phyloP scores from a whole-genome alignment of 2,888 invertebrate species.

The Drosophila picticornis region DNA sequence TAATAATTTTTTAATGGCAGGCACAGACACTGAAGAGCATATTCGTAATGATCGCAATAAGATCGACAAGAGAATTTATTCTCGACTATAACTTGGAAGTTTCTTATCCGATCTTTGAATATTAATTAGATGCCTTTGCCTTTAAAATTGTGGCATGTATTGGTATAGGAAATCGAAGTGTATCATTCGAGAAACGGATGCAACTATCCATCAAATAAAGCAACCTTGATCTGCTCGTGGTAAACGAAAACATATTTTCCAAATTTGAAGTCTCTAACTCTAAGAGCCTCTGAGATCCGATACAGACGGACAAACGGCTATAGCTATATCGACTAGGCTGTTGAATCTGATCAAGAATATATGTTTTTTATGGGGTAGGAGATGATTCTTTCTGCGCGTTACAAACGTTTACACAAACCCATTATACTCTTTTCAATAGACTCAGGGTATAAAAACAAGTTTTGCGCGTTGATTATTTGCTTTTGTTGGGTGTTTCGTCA shows the following conservation, averaged over 20 bases:
- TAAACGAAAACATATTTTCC: too few species aligned
- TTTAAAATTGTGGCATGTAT: too few species aligned
- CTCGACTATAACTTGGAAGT: too few species aligned
- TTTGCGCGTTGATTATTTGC: conserved; percentile 30
- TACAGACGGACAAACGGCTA: neutral
- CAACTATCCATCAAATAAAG: neutral
- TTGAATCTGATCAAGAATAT: neutral
- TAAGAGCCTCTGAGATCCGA: neutral
- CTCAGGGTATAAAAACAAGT: conserved; percentile 25
- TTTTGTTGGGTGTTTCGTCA: conserved; percentile 1
- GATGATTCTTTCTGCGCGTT: neutral
- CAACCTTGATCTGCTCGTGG: neutral
- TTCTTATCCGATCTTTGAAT: too few species aligned
- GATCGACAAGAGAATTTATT: too few species aligned
- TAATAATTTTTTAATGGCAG: too few species aligned
- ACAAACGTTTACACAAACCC: neutral
- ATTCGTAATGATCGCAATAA: too few species aligned
- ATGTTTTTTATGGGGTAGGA: neutral
- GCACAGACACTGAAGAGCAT: too few species aligned
- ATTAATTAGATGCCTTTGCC: too few species aligned
- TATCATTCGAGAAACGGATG: neutral
- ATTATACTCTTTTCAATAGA: neutral
- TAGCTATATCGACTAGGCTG: neutral
- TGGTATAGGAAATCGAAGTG: neutral
- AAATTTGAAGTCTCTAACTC: neutral